A percentile compares a stretch with the other conserved stretches of the same genome.
phyloP scores from a whole-genome alignment of 2,888 invertebrate species.

The Lepetodrilus schrolli region DNA sequence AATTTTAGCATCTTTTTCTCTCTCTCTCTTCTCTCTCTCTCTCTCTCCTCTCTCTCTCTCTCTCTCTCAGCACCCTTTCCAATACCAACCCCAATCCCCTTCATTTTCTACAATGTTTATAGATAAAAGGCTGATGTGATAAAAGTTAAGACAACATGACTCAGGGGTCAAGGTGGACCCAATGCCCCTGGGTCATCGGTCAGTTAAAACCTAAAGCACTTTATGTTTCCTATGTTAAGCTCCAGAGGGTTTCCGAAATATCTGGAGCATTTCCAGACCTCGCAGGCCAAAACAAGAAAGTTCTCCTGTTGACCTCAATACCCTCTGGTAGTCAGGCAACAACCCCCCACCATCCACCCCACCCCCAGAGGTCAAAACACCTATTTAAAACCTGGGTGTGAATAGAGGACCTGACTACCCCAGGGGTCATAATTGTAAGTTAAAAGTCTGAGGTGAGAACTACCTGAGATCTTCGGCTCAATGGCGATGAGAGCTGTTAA shows the following conservation, averaged over 20 bases:
- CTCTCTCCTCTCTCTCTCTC: too few relatives aligned
- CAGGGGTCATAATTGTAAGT: not conserved
- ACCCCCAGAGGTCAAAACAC: conserved; percentile 11
- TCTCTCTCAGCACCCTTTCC: too few relatives aligned
- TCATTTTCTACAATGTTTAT: too few relatives aligned
- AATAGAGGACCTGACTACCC: not conserved
- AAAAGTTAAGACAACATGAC: too few relatives aligned
- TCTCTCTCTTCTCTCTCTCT: too few relatives aligned
- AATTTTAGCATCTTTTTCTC: too few relatives aligned
- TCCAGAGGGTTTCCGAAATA: not conserved
- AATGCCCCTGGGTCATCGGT: not conserved
- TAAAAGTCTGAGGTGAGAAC: not conserved
- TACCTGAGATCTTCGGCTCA: not conserved
- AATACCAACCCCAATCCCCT: too few relatives aligned
- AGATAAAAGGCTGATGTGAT: too few relatives aligned
- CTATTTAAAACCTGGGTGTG: not conserved
- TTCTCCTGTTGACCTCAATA: too few relatives aligned
- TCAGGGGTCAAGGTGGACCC: not conserved
- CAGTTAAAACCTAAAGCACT: not conserved
- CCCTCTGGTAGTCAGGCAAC: not conserved
- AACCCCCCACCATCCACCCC: not conserved
- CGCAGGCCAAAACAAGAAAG: too few relatives aligned
- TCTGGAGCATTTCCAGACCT: not conserved
- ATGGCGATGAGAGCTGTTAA: not conserved
- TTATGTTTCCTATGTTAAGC: not conserved